Percentiles rank a stretch among this genome's conserved stretches.
Conservation (phyloP, 2,888 invertebrate species). For the Nemotelus pantherinus region DNA sequence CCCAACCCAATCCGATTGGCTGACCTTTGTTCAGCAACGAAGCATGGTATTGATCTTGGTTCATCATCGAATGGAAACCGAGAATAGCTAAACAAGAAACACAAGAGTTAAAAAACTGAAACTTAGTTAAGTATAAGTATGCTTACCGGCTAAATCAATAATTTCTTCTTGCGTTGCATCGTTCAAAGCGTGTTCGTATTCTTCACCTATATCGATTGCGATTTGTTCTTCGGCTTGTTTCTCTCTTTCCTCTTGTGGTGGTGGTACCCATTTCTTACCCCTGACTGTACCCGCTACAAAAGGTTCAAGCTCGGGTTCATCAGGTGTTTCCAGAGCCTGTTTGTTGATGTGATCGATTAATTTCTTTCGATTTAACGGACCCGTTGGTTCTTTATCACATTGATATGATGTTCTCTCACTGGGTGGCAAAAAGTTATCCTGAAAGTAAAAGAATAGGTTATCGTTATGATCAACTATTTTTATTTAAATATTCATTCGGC, state of each 20-base stretch:
- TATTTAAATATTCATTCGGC: no score
- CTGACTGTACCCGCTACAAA: conserved; percentile 89
- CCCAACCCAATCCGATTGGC: conserved; percentile 90
- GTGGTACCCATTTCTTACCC: conserved; percentile 92
- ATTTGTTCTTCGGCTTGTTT: conserved; percentile 91
- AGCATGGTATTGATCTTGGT: conserved; percentile 99
- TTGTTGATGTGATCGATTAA: conserved; percentile 97
- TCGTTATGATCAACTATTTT: no score
- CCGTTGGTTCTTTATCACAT: conserved; percentile 94
- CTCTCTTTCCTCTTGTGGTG: conserved; percentile 75
- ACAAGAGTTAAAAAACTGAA: neutral
- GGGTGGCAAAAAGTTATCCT: conserved; percentile 98
- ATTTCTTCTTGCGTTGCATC: conserved; percentile 94
- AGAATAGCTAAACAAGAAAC: conserved; percentile 78
- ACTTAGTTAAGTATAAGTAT: neutral
- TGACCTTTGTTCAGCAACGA: conserved; percentile 92
- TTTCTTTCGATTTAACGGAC: conserved; percentile 94
- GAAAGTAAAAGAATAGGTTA: conserved; percentile 58
- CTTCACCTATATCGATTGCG: conserved; percentile 91
- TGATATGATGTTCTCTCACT: conserved; percentile 95
- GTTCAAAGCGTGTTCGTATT: conserved; percentile 90
- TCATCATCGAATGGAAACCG: conserved; percentile 99
- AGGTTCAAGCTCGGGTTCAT: conserved; percentile 95
- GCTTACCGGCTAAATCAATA: conserved; percentile 92
- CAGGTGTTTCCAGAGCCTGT: conserved; percentile 97